These are phyloP conservation scores for Darevskia mixta DNA, from an alignment of 2,797 vertebrate species.

Conservation along the genomic window DNA sequence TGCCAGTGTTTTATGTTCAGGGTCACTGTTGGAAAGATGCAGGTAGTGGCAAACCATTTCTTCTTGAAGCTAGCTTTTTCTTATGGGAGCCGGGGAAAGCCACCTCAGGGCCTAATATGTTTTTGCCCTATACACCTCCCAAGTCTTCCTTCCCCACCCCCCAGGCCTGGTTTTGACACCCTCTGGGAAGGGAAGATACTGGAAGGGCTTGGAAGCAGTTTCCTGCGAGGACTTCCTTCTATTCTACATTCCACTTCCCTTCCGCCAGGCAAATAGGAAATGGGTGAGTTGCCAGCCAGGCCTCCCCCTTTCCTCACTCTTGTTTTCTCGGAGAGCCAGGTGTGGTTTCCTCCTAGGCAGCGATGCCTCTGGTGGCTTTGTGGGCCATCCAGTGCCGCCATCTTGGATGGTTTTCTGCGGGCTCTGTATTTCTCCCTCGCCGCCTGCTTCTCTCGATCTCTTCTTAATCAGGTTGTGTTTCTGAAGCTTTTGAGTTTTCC, in stretches of 20 bases:
- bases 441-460: too few relatives aligned
- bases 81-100: too few relatives aligned
- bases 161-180: too few relatives aligned
- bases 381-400: background rate
- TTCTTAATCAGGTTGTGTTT: too few relatives aligned
- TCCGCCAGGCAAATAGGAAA: background rate
- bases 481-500: background rate
- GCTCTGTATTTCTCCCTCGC: background rate
- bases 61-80: background rate
- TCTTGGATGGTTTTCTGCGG: background rate
- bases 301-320: background rate
- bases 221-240: background rate
- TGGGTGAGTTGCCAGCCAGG: background rate
- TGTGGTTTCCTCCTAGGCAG: background rate
- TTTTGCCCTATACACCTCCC: background rate
- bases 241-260: background rate
- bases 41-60: background rate
- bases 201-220: background rate
- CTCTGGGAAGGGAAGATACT: background rate
- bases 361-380: background rate
- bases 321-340: background rate
- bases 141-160: too few relatives aligned
- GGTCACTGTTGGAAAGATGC: too few relatives aligned
- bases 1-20: background rate
- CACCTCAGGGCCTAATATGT: background rate